Base-by-base conservation (phyloP, 2,888 invertebrate genomes). In the Dicyrtoma fusca region DNA sequence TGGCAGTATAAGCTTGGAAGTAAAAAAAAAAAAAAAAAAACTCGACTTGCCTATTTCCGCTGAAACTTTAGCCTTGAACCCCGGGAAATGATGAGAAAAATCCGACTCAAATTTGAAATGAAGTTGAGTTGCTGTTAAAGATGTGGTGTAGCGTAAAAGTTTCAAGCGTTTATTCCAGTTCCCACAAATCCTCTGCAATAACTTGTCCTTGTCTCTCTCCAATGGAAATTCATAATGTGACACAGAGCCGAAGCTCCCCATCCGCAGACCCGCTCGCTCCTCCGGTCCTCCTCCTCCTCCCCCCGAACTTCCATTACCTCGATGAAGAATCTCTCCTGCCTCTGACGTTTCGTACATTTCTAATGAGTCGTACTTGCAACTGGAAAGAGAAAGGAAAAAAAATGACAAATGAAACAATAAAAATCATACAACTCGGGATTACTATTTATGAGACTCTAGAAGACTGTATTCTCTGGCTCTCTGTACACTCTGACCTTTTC, bases 141-240 rank as follows among this genome's bases (percentile, higher is more conserved):
- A 82, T 23, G 90, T 89, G 72, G 88, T 88, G 85, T 90, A 86
- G 42, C 88, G 87, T 63, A 92, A 84, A 23, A 92, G 85, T 82
- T 92, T 93, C 71, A 92, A 85, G 82, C 89, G 89, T 34, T 88
- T 88, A 80, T 89, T 90, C 91, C 92, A 92, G 84, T 93, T 91
- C 14, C 92, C 92, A 83, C 92, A 93, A 62, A 80, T 75, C 5
- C 79, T 64, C 49, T 71, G 55, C 21, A 65, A 25, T 47, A 71
- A 49, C 65, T 65, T 71, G 47, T 71, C 64, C 21, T 71, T 65
- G 65, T 66, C 65, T 51, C 19, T 13, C 53, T 61, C 57, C 51
- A 66, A 19, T 59, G 64, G 59, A 66, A 71, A 26, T 42, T 66
- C 72, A 59, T 57, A 25, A 25, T 47, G 26, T 34, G 34, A 34